These are phyloP conservation scores for Drosophila pseudoobscura DNA, from an alignment of 1,140 invertebrate species.

Conservation along the genomic window DNA sequence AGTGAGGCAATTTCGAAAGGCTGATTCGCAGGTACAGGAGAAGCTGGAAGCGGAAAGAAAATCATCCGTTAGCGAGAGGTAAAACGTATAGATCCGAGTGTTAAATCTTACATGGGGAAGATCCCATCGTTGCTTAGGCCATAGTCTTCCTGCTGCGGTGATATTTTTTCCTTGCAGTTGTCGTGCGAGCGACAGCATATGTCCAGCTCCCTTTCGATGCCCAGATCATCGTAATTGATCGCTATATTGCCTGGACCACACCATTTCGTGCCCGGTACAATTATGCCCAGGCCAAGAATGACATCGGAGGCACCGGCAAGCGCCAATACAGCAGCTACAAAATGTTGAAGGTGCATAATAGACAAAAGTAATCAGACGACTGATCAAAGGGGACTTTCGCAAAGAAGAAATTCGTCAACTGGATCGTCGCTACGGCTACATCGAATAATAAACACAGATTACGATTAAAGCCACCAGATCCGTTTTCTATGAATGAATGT, in stretches of 20 bases:
- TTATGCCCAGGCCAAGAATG: conserved; percentile 35
- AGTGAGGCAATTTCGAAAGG: conserved; percentile 87
- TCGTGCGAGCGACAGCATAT: conserved; percentile 91
- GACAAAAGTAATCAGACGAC: conserved; percentile 27
- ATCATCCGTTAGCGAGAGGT: not conserved
- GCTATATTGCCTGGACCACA: conserved; percentile 91
- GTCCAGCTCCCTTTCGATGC: conserved; percentile 87
- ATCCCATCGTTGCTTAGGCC: conserved; percentile 86
- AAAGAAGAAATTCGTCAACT: not conserved
- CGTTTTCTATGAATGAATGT: no score
- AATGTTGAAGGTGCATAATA: conserved; percentile 29
- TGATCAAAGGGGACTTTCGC: conserved; percentile 26
- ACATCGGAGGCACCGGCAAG: conserved; percentile 5
- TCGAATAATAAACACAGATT: no score
- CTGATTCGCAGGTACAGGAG: conserved; percentile 87
- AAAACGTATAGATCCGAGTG: not conserved
- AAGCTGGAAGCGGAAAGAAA: conserved; percentile 34
- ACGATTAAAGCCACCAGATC: no score
- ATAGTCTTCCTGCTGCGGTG: conserved; percentile 84
- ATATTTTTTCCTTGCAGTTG: conserved; percentile 87
- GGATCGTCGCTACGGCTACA: no score
- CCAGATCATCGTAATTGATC: conserved; percentile 88
- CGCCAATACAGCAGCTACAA: conserved; percentile 20
- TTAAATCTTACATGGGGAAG: conserved; percentile 84
- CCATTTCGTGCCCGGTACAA: conserved; percentile 86